These are phyloP conservation scores for Lithobates sylvaticus DNA, from an alignment of 2,797 vertebrate species.

Conservation along the genomic window DNA sequence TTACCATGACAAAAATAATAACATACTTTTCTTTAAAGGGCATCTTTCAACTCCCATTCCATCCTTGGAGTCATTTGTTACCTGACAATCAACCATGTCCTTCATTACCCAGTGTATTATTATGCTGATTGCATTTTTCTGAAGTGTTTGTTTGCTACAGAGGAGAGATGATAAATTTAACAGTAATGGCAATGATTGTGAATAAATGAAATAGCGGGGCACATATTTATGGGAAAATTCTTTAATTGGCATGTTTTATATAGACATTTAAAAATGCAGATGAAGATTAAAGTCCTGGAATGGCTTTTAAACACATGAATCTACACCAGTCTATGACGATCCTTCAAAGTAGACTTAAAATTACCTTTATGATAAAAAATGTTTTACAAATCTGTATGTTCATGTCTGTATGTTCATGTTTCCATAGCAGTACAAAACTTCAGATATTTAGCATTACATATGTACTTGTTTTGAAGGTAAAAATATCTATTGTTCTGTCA, in stretches of 20 bases:
- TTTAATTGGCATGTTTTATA: constrained; percentile 41
- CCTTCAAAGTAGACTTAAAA: too few relatives aligned
- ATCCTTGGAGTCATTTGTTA: constrained; percentile 52
- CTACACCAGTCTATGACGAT: neutral
- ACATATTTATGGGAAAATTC: constrained; percentile 30
- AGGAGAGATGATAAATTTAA: constrained; percentile 48
- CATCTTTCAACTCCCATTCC: constrained; percentile 45
- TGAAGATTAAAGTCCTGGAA: constrained; percentile 6
- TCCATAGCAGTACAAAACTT: too few relatives aligned
- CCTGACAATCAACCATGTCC: constrained; percentile 55
- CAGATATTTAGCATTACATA: too few relatives aligned
- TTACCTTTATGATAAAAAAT: too few relatives aligned
- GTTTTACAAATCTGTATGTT: too few relatives aligned
- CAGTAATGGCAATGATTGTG: constrained; percentile 39
- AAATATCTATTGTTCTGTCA: neutral
- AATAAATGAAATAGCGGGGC: constrained; percentile 37
- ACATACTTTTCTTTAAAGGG: constrained; percentile 34
- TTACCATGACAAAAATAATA: constrained; percentile 56
- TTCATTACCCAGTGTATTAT: constrained; percentile 57
- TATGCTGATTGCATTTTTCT: constrained; percentile 59
- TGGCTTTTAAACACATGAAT: constrained; percentile 21
- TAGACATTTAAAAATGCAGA: constrained; percentile 11
- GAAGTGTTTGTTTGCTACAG: constrained; percentile 61
- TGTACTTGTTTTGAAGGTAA: too few relatives aligned
- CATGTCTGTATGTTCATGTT: too few relatives aligned